These are phyloP conservation scores for Chiloscyllium punctatum DNA, from an alignment of 2,797 vertebrate species.

Conservation along the genomic window DNA sequence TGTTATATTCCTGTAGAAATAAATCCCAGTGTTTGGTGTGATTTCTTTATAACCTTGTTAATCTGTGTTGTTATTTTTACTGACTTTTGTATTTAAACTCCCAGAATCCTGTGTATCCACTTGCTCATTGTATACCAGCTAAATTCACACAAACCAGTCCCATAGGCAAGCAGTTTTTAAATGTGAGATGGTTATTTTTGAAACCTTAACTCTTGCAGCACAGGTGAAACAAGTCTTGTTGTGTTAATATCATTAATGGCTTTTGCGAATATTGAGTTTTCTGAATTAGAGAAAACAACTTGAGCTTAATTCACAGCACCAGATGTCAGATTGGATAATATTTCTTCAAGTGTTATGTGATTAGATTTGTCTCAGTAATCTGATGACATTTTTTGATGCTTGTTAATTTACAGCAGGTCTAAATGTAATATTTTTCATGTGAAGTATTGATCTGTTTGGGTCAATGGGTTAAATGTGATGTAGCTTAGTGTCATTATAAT, in stretches of 20 bases:
- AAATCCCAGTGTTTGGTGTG: background rate
- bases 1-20: background rate
- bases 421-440: background rate
- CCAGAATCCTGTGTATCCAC: background rate
- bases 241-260: background rate
- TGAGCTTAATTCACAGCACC: background rate
- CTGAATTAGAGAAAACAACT: background rate
- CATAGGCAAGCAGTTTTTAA: background rate
- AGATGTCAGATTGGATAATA: background rate
- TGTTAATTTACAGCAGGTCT: background rate
- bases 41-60: background rate
- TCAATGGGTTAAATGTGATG: background rate
- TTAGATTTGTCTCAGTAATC: background rate
- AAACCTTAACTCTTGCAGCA: background rate
- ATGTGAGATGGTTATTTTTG: background rate
- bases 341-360: background rate
- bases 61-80: background rate
- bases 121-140: background rate
- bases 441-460: background rate
- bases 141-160: background rate
- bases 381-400: background rate
- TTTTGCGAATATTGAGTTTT: background rate
- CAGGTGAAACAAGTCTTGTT: background rate
- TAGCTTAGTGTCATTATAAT: constrained; percentile 41
- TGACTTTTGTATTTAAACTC: background rate